Conservation (phyloP, 2,113 vertebrate genomes). For the Balaeniceps rex region DNA sequence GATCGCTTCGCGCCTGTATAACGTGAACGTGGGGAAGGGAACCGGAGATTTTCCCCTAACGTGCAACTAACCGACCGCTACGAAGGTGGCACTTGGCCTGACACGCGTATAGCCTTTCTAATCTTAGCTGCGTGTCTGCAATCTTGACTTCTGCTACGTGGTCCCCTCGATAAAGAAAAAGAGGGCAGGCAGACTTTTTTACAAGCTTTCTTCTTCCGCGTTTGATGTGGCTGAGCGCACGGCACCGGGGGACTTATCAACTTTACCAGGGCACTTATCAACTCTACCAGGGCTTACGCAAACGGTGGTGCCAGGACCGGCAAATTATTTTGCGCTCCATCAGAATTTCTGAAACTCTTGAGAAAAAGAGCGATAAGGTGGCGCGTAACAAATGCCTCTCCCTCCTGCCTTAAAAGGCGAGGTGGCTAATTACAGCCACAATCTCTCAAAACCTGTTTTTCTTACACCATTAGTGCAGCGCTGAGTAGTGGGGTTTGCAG, state of each 20-base stretch:
- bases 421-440: background rate
- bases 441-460: conserved; percentile 41
- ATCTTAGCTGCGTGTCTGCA: accelerated
- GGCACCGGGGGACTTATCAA: background rate
- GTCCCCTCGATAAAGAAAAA: background rate
- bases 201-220: background rate
- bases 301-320: background rate
- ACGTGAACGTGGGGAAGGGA: background rate
- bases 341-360: background rate
- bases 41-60: background rate
- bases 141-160: background rate
- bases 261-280: background rate
- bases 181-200: background rate
- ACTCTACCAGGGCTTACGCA: background rate
- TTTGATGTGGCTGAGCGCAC: background rate
- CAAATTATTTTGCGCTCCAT: background rate
- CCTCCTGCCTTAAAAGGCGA: background rate
- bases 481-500: background rate
- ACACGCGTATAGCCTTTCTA: accelerated
- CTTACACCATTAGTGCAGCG: background rate
- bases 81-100: background rate
- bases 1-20: accelerated
- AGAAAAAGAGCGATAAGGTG: background rate
- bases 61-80: accelerated
- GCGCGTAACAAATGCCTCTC: background rate